These are phyloP conservation scores for Phoxinus phoxinus DNA, from an alignment of 2,113 vertebrate species.

Conservation along the genomic window DNA sequence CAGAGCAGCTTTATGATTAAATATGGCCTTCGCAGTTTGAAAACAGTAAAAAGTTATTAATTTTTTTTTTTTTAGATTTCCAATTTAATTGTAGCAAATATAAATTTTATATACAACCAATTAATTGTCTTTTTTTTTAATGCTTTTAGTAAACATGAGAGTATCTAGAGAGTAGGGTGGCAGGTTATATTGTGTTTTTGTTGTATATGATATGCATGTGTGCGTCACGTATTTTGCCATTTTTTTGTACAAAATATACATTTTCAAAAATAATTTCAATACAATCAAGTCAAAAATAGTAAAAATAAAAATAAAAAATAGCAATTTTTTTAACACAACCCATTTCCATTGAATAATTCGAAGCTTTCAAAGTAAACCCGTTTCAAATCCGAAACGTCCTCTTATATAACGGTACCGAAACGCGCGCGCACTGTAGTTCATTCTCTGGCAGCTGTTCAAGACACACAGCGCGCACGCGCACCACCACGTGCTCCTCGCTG, in stretches of 20 bases:
- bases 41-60: neutral
- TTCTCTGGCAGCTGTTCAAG: neutral
- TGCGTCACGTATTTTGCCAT: neutral
- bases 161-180: neutral
- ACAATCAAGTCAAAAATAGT: neutral
- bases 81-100: neutral
- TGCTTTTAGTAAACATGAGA: neutral
- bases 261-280: neutral
- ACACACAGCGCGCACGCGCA: neutral
- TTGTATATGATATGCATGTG: too few species aligned
- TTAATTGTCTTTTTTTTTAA: neutral
- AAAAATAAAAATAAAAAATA: neutral
- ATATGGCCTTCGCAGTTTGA: neutral
- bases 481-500: neutral
- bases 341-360: neutral
- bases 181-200: neutral
- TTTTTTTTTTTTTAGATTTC: too few species aligned
- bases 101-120: neutral
- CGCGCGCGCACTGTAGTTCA: too few species aligned
- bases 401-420: neutral
- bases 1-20: neutral
- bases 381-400: neutral
- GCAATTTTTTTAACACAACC: neutral
- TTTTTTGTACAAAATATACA: neutral
- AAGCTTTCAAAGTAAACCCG: neutral